Base-by-base conservation (phyloP, 2,797 vertebrate genomes). In the Synanceia verrucosa region DNA sequence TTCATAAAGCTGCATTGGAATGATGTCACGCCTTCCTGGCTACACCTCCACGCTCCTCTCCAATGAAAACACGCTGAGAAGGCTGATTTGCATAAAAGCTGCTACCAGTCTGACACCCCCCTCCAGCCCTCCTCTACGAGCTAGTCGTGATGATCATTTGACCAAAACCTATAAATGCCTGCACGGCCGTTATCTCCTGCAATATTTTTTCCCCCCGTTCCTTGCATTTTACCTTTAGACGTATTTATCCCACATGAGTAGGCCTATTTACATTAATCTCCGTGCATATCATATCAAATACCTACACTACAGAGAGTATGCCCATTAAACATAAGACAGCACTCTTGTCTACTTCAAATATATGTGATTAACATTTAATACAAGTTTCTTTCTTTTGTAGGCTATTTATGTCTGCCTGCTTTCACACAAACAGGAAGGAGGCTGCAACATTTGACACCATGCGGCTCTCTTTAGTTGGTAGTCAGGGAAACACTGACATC, bases 1-100 rank as follows among this genome's bases (percentile, higher is more conserved):
- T 90, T 92, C 91, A 93, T 93, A 93, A 88, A 90, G 88, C 86
- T 80, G 82, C 79, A 81, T 78, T 82, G 85, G 69, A 68, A 59
- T 85, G 85, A 87, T 84, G 90, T 86, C 89, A 91, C 91, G 89
- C 89, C 81, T 83, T 62, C 70, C 76, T 56, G 90, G 78, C 90
- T 88, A 93, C 91, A 93, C 92, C 91, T 92, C 90, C 91, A 34
- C 73, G 14, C 82, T 24, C 10, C 60, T 70, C 69, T 80, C 92
- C 92, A 93, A 93, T 93, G 52, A 84, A 78, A 90, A 85, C 64
- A 63, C 76, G 73, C 65, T 5, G 57, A 60, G 29, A 18, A 16
- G 12, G 41, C 4, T 2, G 2, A 91, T 92, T 92, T 92, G 90
- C 91, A 92, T 91, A 91, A 86, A 86, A 78, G 78, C 83, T 76